phyloP scores from a whole-genome alignment of 1,140 invertebrate genomes.

The Akabosia matsudoensis region DNA sequence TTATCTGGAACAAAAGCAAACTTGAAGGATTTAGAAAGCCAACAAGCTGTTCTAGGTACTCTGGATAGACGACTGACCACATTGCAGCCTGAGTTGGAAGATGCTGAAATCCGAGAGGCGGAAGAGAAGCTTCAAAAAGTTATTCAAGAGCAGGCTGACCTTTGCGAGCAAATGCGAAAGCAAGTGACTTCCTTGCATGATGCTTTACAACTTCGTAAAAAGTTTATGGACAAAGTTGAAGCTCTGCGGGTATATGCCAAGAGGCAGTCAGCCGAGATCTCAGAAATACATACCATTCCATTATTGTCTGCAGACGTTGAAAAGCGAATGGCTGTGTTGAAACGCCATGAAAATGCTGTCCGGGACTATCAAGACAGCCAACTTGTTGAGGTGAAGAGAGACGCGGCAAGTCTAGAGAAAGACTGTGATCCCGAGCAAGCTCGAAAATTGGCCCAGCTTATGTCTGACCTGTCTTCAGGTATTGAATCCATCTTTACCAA shows the following conservation, averaged over 20 bases:
- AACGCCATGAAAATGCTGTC: slow-evolving; percentile 63
- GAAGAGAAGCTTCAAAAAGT: slow-evolving; percentile 66
- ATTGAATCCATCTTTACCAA: slow-evolving; percentile 69
- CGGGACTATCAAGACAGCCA: slow-evolving; percentile 72
- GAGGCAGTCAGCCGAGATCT: slow-evolving; percentile 68
- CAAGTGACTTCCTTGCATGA: slow-evolving; percentile 31
- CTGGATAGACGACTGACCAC: slow-evolving; percentile 76
- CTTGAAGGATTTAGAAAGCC: slow-evolving; percentile 77
- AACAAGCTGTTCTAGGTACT: slow-evolving; percentile 74
- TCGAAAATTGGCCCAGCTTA: slow-evolving; percentile 50
- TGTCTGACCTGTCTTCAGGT: slow-evolving; percentile 60
- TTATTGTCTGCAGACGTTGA: slow-evolving; percentile 64
- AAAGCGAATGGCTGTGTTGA: slow-evolving; percentile 70
- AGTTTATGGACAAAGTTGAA: slow-evolving; percentile 72
- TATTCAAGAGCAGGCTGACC: slow-evolving; percentile 55
- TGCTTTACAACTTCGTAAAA: slow-evolving; percentile 24
- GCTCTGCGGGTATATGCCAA: slow-evolving; percentile 74
- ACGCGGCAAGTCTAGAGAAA: slow-evolving; percentile 70
- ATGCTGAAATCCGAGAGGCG: slow-evolving; percentile 63
- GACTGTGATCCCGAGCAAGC: slow-evolving; percentile 72
- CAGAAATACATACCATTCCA: slow-evolving; percentile 60
- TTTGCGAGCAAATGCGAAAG: slow-evolving; percentile 28
- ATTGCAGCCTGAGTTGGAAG: slow-evolving; percentile 80
- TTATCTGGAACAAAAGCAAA: slow-evolving; percentile 28
- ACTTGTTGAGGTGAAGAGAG: slow-evolving; percentile 67